Conservation (phyloP, 2,888 invertebrate genomes). For the Dicyrtoma fusca region DNA sequence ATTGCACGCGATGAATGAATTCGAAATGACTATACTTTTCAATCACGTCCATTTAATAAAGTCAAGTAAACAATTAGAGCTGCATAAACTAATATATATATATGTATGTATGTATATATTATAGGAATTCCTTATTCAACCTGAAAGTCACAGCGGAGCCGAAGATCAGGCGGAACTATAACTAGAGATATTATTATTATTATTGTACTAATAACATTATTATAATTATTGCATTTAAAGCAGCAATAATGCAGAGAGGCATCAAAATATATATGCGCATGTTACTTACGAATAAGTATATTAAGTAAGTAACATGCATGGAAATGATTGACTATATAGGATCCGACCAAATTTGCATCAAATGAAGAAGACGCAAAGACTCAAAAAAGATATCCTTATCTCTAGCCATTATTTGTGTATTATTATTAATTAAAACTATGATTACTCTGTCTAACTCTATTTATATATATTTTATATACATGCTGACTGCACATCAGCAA, state of each 20-base stretch:
- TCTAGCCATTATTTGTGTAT: too few species aligned
- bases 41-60: too few species aligned
- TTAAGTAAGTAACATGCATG: not conserved
- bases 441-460: too few species aligned
- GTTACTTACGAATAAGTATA: not conserved
- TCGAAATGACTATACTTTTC: too few species aligned
- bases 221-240: not conserved
- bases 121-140: not conserved
- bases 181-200: not conserved
- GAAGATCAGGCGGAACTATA: not conserved
- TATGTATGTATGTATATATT: not conserved
- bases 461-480: too few species aligned
- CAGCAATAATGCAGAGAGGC: too few species aligned
- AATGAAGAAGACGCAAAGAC: too few species aligned
- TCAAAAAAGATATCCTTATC: too few species aligned
- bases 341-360: not conserved
- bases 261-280: not conserved
- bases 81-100: not conserved
- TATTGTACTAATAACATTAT: constrained; percentile 12
- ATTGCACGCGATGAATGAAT: too few species aligned
- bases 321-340: not conserved
- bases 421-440: too few species aligned
- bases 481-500: too few species aligned
- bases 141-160: not conserved
- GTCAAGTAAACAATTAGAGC: too few species aligned